phyloP scores from a whole-genome alignment of 2,797 vertebrate species.

The Sebastes taczanowskii region DNA sequence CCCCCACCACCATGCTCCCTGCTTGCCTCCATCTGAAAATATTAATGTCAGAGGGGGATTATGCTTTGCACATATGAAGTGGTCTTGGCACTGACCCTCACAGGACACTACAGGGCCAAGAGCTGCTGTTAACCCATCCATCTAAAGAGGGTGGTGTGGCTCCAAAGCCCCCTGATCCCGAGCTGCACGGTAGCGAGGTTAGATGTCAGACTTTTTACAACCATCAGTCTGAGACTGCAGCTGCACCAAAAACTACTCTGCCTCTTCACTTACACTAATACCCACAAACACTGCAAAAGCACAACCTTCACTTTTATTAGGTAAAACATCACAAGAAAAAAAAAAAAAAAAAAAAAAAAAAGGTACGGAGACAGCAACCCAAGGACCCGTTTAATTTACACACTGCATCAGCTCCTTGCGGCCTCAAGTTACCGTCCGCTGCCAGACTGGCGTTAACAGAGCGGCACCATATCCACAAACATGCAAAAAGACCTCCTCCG shows the following conservation, averaged over 20 bases:
- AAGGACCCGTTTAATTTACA: slow-evolving; percentile 78
- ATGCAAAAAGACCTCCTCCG: slow-evolving; percentile 78
- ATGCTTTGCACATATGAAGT: slow-evolving; percentile 74
- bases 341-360: slow-evolving; percentile 23
- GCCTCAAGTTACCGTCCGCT: slow-evolving; percentile 86
- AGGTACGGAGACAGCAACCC: slow-evolving; percentile 12
- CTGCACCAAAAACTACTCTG: slow-evolving; percentile 12
- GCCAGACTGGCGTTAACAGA: slow-evolving; percentile 87
- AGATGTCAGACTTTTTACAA: slow-evolving; percentile 70
- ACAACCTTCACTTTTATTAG: slow-evolving; percentile 19
- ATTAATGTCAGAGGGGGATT: slow-evolving; percentile 78
- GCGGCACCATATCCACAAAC: slow-evolving; percentile 82
- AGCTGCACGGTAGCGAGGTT: slow-evolving; percentile 69
- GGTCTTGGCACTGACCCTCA: slow-evolving; percentile 62
- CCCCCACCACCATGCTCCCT: slow-evolving; percentile 14
- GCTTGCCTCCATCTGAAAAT: slow-evolving; percentile 75
- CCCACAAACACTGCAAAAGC: slow-evolving; percentile 56
- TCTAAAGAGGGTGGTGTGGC: slow-evolving; percentile 63
- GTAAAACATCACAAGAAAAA: slow-evolving; percentile 48
- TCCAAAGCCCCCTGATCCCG: slow-evolving; percentile 70
- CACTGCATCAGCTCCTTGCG: slow-evolving; percentile 72
- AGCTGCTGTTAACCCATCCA: slow-evolving; percentile 55
- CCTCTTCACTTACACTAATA: slow-evolving; percentile 21
- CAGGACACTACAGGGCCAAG: slow-evolving; percentile 53
- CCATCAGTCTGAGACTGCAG: slow-evolving; percentile 73